These are phyloP conservation scores for Pyrocephalus nanus DNA, from an alignment of 2,797 vertebrate genomes.

Conservation along the genomic window DNA sequence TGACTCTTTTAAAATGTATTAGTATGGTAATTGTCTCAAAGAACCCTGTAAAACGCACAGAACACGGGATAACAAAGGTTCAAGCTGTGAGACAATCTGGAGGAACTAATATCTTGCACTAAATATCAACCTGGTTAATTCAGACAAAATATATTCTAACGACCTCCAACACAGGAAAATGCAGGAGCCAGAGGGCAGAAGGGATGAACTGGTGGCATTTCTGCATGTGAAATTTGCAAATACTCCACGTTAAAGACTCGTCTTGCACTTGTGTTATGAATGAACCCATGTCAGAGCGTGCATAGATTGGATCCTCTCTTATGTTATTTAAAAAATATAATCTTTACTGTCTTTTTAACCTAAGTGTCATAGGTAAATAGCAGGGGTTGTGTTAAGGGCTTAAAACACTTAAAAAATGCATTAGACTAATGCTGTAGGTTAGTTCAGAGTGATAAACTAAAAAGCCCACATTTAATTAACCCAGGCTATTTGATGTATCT, in stretches of 20 bases:
- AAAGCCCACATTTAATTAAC: slow-evolving; percentile 20
- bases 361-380: not conserved
- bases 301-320: not conserved
- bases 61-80: slow-evolving; percentile 31
- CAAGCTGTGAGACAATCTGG: slow-evolving; percentile 57
- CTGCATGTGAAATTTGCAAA: not conserved
- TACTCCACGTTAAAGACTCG: not conserved
- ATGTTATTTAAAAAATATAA: not conserved
- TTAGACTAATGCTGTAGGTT: not conserved
- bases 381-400: not conserved
- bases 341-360: not conserved
- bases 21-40: slow-evolving; percentile 54
- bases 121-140: slow-evolving; percentile 50
- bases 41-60: slow-evolving; percentile 13
- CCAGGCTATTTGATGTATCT: not conserved
- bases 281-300: not conserved
- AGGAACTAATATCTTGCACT: slow-evolving; percentile 17
- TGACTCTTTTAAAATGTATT: slow-evolving; percentile 33
- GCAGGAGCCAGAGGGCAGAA: not conserved
- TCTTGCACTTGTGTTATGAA: not conserved
- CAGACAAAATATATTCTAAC: slow-evolving; percentile 10
- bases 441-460: not conserved
- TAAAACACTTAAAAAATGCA: not conserved
- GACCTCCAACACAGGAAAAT: not conserved
- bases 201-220: not conserved